Evolutionary conservation across 1,140 invertebrate genomes (phyloP).

Genomic region (Dreissena rostriformis): DNA sequence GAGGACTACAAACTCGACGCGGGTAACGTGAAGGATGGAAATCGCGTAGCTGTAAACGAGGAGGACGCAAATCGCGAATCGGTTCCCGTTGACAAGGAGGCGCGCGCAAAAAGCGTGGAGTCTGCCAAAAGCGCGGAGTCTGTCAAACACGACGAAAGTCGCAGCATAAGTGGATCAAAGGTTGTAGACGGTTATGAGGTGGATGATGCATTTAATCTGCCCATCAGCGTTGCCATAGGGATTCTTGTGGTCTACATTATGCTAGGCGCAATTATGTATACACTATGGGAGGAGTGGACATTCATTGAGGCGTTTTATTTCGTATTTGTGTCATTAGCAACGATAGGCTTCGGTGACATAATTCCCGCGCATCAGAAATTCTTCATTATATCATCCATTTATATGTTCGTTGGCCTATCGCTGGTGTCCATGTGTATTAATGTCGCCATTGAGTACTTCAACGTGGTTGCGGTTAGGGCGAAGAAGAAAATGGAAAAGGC

Average conservation of each 20-base stretch:
- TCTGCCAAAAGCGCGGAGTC: too few relatives aligned
- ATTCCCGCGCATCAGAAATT: slow-evolving; percentile 93
- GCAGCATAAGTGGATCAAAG: slow-evolving; percentile 28
- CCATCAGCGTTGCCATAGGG: slow-evolving; percentile 91
- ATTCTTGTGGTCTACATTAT: slow-evolving; percentile 93
- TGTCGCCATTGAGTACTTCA: slow-evolving; percentile 85
- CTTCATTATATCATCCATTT: slow-evolving; percentile 95
- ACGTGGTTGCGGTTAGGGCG: slow-evolving; percentile 27
- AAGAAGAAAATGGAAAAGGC: slow-evolving; percentile 41
- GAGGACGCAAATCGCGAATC: slow-evolving; percentile 6
- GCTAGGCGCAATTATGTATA: slow-evolving; percentile 90
- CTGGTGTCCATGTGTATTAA: slow-evolving; percentile 97
- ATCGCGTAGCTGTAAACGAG: background rate
- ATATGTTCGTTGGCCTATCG: slow-evolving; percentile 95
- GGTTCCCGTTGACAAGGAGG: too few relatives aligned
- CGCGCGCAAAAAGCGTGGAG: too few relatives aligned
- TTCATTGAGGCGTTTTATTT: slow-evolving; percentile 97
- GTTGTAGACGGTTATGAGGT: slow-evolving; percentile 76
- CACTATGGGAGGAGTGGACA: slow-evolving; percentile 87
- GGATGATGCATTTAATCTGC: slow-evolving; percentile 96
- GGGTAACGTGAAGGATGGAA: background rate
- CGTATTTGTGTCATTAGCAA: slow-evolving; percentile 91
- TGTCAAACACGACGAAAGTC: background rate
- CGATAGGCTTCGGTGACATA: slow-evolving; percentile 91
- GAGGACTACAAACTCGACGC: background rate